A percentile compares a stretch with the other conserved stretches of the same genome.
phyloP scores from a whole-genome alignment of 2,888 invertebrate genomes.

The Pasiphila rectangulata region DNA sequence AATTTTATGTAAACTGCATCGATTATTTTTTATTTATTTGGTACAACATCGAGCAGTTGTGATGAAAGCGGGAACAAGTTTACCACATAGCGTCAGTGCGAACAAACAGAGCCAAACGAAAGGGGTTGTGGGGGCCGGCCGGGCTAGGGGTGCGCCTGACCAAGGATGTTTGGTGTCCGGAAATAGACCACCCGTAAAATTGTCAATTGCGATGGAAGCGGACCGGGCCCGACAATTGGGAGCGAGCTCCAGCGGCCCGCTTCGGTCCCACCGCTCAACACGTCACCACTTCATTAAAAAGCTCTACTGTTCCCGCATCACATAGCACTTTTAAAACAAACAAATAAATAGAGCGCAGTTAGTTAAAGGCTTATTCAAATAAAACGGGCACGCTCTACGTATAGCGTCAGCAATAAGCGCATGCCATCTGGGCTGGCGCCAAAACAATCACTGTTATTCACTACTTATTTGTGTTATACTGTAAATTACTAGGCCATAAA shows the following conservation, averaged over 20 bases:
- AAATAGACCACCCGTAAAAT: constrained; percentile 86
- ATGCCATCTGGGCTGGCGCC: constrained; percentile 74
- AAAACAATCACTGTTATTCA: constrained; percentile 78
- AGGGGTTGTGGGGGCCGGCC: constrained; percentile 52
- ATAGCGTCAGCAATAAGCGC: constrained; percentile 61
- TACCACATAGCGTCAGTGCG: constrained; percentile 34
- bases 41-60: constrained; percentile 11
- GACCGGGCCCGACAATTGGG: constrained; percentile 64
- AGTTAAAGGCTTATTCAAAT: constrained; percentile 31
- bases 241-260: constrained; percentile 33
- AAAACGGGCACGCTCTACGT: constrained; percentile 38
- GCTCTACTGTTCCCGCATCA: constrained; percentile 1
- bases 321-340: constrained; percentile 23
- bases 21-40: constrained; percentile 30
- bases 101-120: constrained; percentile 50
- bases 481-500: constrained; percentile 42
- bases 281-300: constrained; percentile 33
- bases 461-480: constrained; percentile 58
- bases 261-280: constrained; percentile 36
- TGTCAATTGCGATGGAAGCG: constrained; percentile 82
- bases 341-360: constrained; percentile 23
- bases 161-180: constrained; percentile 80
- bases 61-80: not conserved
- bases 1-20: constrained; percentile 69
- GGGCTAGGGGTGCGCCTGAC: constrained; percentile 54